A percentile compares a stretch with the other conserved stretches of the same genome.
These are phyloP conservation scores for Dasyprocta punctata DNA, from an alignment of 2,113 vertebrate species.

Conservation along the genomic window DNA sequence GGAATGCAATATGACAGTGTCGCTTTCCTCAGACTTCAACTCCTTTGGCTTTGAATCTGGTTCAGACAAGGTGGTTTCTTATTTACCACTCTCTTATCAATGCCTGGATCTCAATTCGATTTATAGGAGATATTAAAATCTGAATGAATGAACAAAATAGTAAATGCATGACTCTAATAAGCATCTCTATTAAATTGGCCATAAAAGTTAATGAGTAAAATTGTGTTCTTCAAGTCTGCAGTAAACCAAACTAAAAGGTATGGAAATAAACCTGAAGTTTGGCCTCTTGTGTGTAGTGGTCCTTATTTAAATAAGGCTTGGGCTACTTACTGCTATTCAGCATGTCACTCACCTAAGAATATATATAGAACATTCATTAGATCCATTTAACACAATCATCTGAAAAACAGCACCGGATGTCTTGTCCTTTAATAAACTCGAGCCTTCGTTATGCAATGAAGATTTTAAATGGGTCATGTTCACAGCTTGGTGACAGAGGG, in stretches of 20 bases:
- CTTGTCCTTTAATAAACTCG: constrained; percentile 67
- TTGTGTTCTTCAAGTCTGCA: background rate
- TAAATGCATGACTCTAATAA: background rate
- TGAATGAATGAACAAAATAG: background rate
- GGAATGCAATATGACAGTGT: fast-evolving
- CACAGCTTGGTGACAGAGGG: constrained; percentile 50
- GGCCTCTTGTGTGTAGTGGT: background rate
- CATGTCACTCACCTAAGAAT: constrained; percentile 63
- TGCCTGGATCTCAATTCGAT: background rate
- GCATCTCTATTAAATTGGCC: background rate
- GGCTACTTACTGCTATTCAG: constrained; percentile 50
- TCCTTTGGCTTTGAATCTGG: background rate
- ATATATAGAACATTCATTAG: constrained; percentile 59
- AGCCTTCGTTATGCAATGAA: constrained; percentile 70
- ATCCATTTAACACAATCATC: constrained; percentile 33
- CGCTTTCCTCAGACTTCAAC: background rate
- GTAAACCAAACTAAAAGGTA: background rate
- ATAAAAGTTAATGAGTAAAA: background rate
- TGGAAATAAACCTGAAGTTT: background rate
- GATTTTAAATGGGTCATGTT: constrained; percentile 61
- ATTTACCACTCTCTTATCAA: background rate
- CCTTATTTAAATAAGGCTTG: background rate
- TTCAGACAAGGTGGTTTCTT: background rate
- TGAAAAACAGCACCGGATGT: constrained; percentile 72
- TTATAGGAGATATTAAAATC: background rate